phyloP scores from a whole-genome alignment of 53 echinoderm and acorn worm genomes.

The Patiria pectinifera region DNA sequence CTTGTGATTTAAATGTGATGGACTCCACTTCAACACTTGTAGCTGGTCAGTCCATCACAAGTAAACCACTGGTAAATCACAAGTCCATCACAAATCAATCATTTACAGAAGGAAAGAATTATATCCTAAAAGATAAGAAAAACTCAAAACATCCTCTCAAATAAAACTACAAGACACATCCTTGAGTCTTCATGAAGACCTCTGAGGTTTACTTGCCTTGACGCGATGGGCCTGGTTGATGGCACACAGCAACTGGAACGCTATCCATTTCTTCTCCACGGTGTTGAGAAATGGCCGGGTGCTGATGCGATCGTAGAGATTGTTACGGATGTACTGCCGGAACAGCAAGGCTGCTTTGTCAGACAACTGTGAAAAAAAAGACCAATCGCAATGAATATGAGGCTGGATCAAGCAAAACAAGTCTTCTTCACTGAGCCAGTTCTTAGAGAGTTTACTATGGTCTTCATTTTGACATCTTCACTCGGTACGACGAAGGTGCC shows the following conservation, averaged over 20 bases:
- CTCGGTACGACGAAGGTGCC: neutral
- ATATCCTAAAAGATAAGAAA: no score
- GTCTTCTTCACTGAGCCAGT: neutral
- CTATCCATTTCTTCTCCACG: slow-evolving; percentile 99
- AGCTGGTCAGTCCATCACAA: no score
- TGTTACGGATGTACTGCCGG: slow-evolving; percentile 93
- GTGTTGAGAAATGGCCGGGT: slow-evolving; percentile 93
- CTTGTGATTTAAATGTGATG: no score
- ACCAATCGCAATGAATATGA: neutral
- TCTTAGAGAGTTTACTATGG: no score
- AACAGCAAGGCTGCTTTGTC: slow-evolving; percentile 96
- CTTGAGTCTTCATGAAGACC: neutral
- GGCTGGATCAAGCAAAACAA: neutral
- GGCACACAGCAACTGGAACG: slow-evolving; percentile 96
- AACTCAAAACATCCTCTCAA: neutral
- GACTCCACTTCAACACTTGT: no score
- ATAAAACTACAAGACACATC: neutral
- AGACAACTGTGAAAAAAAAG: slow-evolving; percentile 73
- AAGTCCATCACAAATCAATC: no score
- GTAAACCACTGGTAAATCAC: no score
- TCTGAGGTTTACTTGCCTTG: slow-evolving; percentile 64
- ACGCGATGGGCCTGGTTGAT: slow-evolving; percentile 94
- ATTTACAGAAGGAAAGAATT: no score
- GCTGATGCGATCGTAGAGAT: slow-evolving; percentile 97
- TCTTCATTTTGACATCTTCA: no score